These are phyloP conservation scores for Darevskia nairensis DNA, from an alignment of 2,797 vertebrate genomes.

Conservation along the genomic window DNA sequence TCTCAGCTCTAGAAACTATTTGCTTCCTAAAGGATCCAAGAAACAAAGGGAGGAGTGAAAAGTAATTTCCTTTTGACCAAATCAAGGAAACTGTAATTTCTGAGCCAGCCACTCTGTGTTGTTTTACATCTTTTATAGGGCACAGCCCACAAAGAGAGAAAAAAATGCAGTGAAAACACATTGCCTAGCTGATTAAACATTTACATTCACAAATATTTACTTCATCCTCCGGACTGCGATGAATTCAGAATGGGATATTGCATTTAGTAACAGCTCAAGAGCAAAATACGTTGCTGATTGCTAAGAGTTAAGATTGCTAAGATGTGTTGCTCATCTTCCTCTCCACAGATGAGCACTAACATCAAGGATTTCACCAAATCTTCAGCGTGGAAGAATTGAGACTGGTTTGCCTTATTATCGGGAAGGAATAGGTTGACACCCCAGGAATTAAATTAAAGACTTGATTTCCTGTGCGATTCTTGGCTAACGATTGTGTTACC, in stretches of 20 bases:
- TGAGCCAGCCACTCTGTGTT: background rate
- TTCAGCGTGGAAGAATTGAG: background rate
- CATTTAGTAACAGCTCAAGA: too few relatives aligned
- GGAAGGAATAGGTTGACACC: background rate
- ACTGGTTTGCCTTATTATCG: background rate
- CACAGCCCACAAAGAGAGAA: too few relatives aligned
- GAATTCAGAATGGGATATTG: background rate
- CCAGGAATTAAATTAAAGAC: background rate
- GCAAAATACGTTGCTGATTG: background rate
- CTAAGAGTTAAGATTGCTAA: background rate
- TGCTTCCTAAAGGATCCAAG: slow-evolving; percentile 7
- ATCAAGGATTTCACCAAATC: background rate
- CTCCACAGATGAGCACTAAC: background rate
- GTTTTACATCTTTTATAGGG: background rate
- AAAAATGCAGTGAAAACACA: background rate
- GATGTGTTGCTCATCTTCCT: background rate
- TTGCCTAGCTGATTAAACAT: background rate
- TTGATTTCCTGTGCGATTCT: background rate
- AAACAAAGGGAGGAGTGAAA: background rate
- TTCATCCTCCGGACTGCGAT: background rate
- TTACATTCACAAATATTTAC: slow-evolving; percentile 28
- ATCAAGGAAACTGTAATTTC: slow-evolving; percentile 28
- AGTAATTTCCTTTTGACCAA: slow-evolving; percentile 6
- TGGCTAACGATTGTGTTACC: background rate
- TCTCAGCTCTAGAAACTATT: slow-evolving; percentile 8